Conservation (phyloP, 2,888 invertebrate genomes). For the Drosophila meridionalis region DNA sequence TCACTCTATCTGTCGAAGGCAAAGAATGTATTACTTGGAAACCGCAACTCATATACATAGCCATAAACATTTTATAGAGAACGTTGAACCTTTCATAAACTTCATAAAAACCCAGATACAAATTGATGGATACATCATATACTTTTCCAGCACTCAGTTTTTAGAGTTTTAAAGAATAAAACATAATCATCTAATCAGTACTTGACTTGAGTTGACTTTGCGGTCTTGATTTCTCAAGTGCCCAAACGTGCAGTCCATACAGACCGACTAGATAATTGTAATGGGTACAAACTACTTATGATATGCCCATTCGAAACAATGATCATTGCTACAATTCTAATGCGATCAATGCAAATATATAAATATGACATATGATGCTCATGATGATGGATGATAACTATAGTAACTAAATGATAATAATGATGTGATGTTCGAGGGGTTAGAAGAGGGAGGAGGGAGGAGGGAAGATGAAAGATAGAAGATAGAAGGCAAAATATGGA, state of each 20-base stretch:
- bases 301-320: constrained; percentile 12
- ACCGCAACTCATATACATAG: constrained; percentile 2
- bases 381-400: background rate
- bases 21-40: constrained; percentile 9
- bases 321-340: background rate
- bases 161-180: background rate
- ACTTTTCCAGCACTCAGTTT: background rate
- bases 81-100: constrained; percentile 33
- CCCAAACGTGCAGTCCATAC: constrained; percentile 26
- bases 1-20: background rate
- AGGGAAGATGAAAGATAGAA: background rate
- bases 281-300: constrained; percentile 42
- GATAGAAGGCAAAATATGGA: background rate
- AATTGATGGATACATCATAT: constrained; percentile 5
- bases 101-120: constrained; percentile 5
- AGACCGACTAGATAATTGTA: constrained; percentile 29
- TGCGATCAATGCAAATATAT: background rate
- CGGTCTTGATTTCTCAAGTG: constrained; percentile 23
- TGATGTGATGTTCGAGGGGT: background rate
- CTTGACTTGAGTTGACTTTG: constrained; percentile 21
- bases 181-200: constrained; percentile 24
- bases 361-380: background rate
- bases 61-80: constrained; percentile 40
- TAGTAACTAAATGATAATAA: background rate
- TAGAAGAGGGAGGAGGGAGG: background rate